Percentiles rank a stretch among this genome's conserved stretches.
Conservation (phyloP, 1,140 invertebrate genomes). For the Trachelipus rathkii region DNA sequence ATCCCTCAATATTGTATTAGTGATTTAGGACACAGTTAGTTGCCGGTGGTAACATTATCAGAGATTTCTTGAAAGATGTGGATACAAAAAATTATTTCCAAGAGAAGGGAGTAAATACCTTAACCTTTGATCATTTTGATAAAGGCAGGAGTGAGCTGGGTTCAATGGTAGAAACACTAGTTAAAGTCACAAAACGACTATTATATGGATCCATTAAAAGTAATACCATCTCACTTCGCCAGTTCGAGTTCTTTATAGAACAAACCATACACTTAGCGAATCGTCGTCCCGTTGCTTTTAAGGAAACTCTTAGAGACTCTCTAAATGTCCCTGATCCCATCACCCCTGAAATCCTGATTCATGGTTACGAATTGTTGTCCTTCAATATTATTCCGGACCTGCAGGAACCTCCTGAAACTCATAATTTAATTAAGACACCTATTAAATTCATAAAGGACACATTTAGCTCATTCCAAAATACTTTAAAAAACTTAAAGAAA, state of each 20-base stretch:
- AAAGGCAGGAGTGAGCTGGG: constrained; percentile 18
- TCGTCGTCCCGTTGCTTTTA: constrained; percentile 12
- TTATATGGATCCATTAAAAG: constrained; percentile 10
- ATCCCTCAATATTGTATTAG: not conserved
- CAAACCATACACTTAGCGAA: constrained; percentile 16
- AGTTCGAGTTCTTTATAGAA: constrained; percentile 2
- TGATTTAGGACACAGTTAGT: constrained; percentile 6
- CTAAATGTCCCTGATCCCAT: not conserved
- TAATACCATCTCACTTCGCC: not conserved
- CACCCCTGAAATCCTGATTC: constrained; percentile 4
- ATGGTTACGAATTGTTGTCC: not conserved
- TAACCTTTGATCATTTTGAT: constrained; percentile 7
- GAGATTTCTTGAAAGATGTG: not conserved
- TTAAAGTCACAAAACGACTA: not conserved
- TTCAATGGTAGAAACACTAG: constrained; percentile 4
- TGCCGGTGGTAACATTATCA: constrained; percentile 10
- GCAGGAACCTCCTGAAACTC: not conserved
- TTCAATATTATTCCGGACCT: constrained; percentile 6
- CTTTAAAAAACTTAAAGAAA: not conserved
- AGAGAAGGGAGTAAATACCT: not conserved
- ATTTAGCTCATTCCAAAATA: not conserved
- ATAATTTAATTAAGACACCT: not conserved
- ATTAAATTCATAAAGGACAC: not conserved
- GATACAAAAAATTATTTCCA: not conserved
- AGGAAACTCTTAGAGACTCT: not conserved